Base-by-base conservation (phyloP, 2,888 invertebrate species). In the Seladonia tumulorum region DNA sequence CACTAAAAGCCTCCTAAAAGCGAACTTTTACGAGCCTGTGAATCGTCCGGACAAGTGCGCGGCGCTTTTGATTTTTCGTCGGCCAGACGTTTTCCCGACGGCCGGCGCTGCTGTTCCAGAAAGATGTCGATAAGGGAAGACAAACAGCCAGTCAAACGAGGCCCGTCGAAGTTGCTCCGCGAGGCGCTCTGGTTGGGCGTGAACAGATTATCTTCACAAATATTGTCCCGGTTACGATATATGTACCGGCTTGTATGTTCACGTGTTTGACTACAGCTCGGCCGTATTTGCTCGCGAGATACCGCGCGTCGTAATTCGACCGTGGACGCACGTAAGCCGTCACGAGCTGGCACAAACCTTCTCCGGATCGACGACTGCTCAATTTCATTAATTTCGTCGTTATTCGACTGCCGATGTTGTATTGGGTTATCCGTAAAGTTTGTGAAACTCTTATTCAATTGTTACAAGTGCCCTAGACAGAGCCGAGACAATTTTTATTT, bases 141-240 rank as follows among this genome's bases (percentile, higher is more conserved):
- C 16, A 66, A 66, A 66, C 16, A 66, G 18, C 29, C 29, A 7
- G 45, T 63, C 25, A 53, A 68, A 53, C 39, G 42, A n/a, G 66
- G 5, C 63, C 7, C 29, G 35, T 29, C 29, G 16, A 16, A 7
- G 29, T 2, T 7, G 18, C 29, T 14, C 7, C 18, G 29, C 66
- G 66, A n/a, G n/a, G 8, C 18, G 66, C 35, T 66, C n/a, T 60
- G 63, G 35, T 18, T 25, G 60, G 39, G 68, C 70, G 47, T 22
- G 63, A 57, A 18, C 25, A 60, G 74, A 72, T 87, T 87, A 87
- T 87, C 87, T 84, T 12, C 35, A 2, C 84, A 87, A 87, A 87
- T 87, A 87, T 87, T 87, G 75, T 76, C 49, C 68, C 39, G 76
- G 87, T 82, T 75, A 79, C 75, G 83, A 79, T 76, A 79, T 73